Conservation (phyloP, 2,888 invertebrate species). For the Carcina quercana region DNA sequence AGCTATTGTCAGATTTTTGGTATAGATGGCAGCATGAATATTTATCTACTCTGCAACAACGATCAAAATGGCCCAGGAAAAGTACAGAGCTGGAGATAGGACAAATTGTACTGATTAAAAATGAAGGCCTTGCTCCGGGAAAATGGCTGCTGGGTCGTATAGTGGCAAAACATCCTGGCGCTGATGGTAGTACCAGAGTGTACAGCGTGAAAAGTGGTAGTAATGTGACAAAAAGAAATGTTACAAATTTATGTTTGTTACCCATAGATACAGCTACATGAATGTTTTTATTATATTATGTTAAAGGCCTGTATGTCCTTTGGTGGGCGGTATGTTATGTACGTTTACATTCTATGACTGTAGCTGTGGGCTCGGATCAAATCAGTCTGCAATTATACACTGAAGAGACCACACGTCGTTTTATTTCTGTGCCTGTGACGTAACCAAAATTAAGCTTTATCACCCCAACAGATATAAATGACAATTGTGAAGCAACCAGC, state of each 20-base stretch:
- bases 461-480: too few species aligned
- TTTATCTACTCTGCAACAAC: conserved; percentile 15
- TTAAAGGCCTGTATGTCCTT: too few species aligned
- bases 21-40: conserved; percentile 18
- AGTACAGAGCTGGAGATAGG: conserved; percentile 15
- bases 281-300: too few species aligned
- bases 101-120: conserved; percentile 16
- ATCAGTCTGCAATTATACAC: too few species aligned
- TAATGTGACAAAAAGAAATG: background rate
- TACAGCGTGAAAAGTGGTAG: background rate
- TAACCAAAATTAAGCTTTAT: too few species aligned
- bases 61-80: conserved; percentile 17
- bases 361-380: too few species aligned
- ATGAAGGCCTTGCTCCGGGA: conserved; percentile 7
- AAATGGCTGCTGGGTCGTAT: conserved; percentile 9
- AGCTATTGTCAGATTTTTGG: conserved; percentile 20
- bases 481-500: too few species aligned
- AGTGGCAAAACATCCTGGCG: conserved; percentile 7
- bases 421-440: too few species aligned
- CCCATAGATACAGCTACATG: background rate
- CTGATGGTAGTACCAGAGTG: conserved; percentile 9
- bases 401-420: too few species aligned
- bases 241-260: background rate
- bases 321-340: too few species aligned
- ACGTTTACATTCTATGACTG: too few species aligned